Conservation (phyloP, 2,797 vertebrate species). For the Poliocrania exsul region DNA sequence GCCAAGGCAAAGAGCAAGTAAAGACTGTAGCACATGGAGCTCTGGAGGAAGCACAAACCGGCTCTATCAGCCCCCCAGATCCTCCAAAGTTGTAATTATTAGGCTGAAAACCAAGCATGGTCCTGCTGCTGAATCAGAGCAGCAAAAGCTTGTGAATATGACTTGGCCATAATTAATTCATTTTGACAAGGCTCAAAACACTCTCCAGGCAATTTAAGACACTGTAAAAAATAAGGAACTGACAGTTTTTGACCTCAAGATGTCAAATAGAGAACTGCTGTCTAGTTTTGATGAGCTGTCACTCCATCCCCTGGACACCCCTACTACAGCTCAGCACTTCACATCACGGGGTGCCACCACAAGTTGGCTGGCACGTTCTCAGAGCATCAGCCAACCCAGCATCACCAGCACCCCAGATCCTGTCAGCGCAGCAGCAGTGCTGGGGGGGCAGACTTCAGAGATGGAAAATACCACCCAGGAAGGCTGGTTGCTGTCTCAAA, state of each 20-base stretch:
- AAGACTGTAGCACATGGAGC: neutral
- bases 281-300: neutral
- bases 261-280: conserved; percentile 5
- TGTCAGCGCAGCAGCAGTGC: accelerated
- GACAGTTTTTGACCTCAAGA: conserved; percentile 31
- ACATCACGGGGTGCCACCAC: neutral
- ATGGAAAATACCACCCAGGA: neutral
- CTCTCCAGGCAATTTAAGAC: neutral
- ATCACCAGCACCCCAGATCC: accelerated
- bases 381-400: neutral
- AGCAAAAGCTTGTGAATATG: neutral
- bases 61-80: neutral
- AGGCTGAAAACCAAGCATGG: neutral
- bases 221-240: conserved; percentile 2
- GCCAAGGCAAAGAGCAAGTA: conserved; percentile 41
- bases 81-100: conserved; percentile 15
- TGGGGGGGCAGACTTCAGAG: neutral
- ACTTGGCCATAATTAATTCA: conserved; percentile 32
- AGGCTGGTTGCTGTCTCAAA: neutral
- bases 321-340: neutral
- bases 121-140: conserved; percentile 36
- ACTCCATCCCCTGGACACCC: neutral
- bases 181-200: conserved; percentile 52
- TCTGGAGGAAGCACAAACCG: neutral
- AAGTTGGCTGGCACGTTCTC: neutral